Evolutionary conservation across 1,140 invertebrate genomes (phyloP).

Genomic region (Lepidurus packardi): DNA sequence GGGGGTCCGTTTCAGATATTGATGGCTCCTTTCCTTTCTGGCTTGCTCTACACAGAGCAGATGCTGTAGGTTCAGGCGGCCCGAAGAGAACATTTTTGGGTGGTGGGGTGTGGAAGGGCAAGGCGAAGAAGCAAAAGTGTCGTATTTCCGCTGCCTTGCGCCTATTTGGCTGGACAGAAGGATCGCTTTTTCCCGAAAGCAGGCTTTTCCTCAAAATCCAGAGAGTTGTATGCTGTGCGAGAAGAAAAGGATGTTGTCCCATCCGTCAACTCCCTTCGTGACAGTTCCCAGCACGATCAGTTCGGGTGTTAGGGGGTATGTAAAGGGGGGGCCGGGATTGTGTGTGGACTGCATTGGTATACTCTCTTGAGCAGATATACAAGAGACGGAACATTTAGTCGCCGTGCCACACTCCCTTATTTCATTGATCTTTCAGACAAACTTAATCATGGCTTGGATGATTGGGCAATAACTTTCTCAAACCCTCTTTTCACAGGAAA

Average conservation of each 20-base stretch:
- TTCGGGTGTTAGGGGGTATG: neutral
- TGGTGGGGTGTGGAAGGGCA: neutral
- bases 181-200: conserved; percentile 13
- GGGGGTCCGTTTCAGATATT: neutral
- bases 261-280: conserved; percentile 18
- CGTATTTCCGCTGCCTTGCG: conserved; percentile 20
- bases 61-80: neutral
- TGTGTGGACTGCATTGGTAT: neutral
- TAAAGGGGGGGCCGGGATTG: neutral
- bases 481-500: neutral
- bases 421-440: neutral
- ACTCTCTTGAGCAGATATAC: neutral
- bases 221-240: neutral
- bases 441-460: neutral
- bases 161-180: neutral
- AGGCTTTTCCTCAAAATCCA: neutral
- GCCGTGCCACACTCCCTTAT: neutral
- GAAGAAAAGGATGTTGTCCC: conserved; percentile 17
- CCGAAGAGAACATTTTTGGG: neutral
- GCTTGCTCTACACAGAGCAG: neutral
- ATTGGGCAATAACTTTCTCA: neutral
- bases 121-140: neutral
- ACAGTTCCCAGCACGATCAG: conserved; percentile 5
- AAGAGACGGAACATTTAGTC: neutral
- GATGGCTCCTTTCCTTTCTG: neutral